Conservation (phyloP, 2,888 invertebrate genomes). For the Podabrus alpinus region DNA sequence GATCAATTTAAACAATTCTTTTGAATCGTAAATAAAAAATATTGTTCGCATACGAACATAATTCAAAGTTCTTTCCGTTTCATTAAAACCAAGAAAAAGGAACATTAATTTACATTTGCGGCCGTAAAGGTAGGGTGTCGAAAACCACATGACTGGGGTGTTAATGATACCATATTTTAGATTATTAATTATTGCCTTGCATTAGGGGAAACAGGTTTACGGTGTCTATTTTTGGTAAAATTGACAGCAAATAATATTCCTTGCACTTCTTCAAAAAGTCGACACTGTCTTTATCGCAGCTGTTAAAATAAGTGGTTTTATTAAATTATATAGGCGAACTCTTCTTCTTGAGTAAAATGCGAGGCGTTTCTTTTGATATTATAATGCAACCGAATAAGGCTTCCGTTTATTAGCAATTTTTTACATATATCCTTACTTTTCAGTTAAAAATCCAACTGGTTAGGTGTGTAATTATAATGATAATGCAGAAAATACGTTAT, state of each 20-base stretch:
- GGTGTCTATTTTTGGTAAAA: conserved; percentile 7
- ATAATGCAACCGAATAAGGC: background rate
- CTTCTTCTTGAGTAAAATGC: background rate
- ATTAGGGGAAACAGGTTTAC: conserved; percentile 23
- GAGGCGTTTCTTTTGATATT: background rate
- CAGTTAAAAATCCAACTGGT: background rate
- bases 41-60: background rate
- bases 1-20: background rate
- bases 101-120: conserved; percentile 34
- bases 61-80: conserved; percentile 1
- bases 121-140: conserved; percentile 36
- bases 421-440: background rate
- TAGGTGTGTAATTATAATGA: background rate
- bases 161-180: conserved; percentile 51
- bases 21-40: background rate
- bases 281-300: background rate
- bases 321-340: background rate
- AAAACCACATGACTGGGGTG: conserved; percentile 50
- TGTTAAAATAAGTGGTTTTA: background rate
- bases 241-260: conserved; percentile 1
- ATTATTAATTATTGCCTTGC: conserved; percentile 49
- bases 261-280: background rate
- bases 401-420: background rate
- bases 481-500: background rate
- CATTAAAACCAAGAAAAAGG: conserved; percentile 10